phyloP scores from a whole-genome alignment of 1,140 invertebrate genomes.

The Pemphigus obesinymphae region DNA sequence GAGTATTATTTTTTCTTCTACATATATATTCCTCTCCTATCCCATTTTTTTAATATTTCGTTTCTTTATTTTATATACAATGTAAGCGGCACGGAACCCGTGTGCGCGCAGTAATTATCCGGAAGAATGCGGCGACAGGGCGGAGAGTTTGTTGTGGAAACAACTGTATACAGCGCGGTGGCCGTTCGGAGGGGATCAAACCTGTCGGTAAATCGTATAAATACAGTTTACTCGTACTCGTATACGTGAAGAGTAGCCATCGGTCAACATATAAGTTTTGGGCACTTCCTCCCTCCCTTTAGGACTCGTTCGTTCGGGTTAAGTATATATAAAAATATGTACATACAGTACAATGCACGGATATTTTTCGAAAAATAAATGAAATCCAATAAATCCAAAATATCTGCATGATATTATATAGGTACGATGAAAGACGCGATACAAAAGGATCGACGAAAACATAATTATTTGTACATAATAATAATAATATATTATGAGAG shows the following conservation, averaged over 20 bases:
- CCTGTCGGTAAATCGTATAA: conserved; percentile 1
- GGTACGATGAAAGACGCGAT: not conserved
- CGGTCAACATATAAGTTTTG: conserved; percentile 5
- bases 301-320: not conserved
- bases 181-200: conserved; percentile 10
- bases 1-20: conserved; percentile 2
- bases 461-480: not conserved
- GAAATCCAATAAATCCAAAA: not conserved
- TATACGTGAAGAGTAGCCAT: not conserved
- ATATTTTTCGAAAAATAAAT: not conserved
- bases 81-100: not conserved
- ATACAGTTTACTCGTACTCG: too few relatives aligned
- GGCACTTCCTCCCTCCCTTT: not conserved
- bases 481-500: not conserved
- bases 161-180: not conserved
- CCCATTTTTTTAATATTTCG: not conserved
- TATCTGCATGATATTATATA: too few relatives aligned
- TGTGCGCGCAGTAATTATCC: conserved; percentile 20
- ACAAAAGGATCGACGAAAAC: not conserved
- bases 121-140: conserved; percentile 27
- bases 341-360: not conserved
- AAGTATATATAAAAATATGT: not conserved
- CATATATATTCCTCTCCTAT: not conserved
- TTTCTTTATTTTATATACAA: not conserved
- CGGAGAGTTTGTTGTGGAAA: conserved; percentile 23